phyloP scores from a whole-genome alignment of 2,888 invertebrate genomes.

The Drosophila meridionalis region DNA sequence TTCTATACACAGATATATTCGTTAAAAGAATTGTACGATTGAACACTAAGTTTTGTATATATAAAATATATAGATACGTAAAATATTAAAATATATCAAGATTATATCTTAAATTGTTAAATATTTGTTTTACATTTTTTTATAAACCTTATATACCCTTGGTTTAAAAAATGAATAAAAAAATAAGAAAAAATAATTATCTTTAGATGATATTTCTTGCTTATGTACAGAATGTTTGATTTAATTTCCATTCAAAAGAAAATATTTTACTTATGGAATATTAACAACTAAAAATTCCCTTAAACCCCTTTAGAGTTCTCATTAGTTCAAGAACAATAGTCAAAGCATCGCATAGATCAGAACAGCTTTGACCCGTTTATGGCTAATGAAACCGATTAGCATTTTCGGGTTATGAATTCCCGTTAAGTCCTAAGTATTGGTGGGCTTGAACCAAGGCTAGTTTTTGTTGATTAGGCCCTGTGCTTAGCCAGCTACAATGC shows the following conservation, averaged over 20 bases:
- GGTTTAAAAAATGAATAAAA: too few relatives aligned
- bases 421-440: slow-evolving; percentile 22
- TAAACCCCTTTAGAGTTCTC: background rate
- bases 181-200: background rate
- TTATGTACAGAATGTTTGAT: too few relatives aligned
- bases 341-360: background rate
- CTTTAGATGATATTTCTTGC: background rate
- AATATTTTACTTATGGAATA: background rate
- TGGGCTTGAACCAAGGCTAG: background rate
- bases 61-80: too few relatives aligned
- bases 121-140: too few relatives aligned
- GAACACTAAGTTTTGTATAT: too few relatives aligned
- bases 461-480: background rate
- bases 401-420: slow-evolving; percentile 1
- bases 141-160: too few relatives aligned
- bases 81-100: too few relatives aligned
- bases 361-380: slow-evolving; percentile 4
- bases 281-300: background rate
- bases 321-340: background rate
- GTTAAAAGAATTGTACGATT: too few relatives aligned
- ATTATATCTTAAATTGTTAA: too few relatives aligned
- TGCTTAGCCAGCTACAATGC: slow-evolving; percentile 12
- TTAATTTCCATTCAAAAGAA: background rate
- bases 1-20: too few relatives aligned
- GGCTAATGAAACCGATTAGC: slow-evolving; percentile 12